Percentiles rank a stretch among this genome's conserved stretches.
Evolutionary conservation across 2,888 invertebrate genomes (phyloP).

Genomic region (Amphipyra tragopoginis): DNA sequence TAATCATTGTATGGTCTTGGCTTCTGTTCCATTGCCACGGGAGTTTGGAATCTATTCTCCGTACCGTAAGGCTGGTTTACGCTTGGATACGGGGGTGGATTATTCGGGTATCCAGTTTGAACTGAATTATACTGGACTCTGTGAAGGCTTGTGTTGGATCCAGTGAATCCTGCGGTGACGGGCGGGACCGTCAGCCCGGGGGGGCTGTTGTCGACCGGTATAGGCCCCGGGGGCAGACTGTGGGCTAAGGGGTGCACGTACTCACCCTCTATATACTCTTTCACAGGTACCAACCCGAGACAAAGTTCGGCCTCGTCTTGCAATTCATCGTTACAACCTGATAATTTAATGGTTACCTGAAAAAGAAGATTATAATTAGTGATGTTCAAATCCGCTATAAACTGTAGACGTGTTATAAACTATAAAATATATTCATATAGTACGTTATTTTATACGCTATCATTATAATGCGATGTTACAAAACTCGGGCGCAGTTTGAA

Average conservation of each 20-base stretch:
- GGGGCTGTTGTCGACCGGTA: slow-evolving; percentile 57
- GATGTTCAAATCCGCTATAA: too few species aligned
- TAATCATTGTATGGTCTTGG: slow-evolving; percentile 20
- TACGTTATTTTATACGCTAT: too few species aligned
- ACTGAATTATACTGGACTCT: slow-evolving; percentile 14
- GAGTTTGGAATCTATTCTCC: slow-evolving; percentile 18
- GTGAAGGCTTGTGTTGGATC: slow-evolving; percentile 36
- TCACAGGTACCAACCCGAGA: slow-evolving; percentile 74
- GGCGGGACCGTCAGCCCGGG: slow-evolving; percentile 23
- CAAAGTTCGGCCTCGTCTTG: slow-evolving; percentile 74
- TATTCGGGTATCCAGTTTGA: slow-evolving; percentile 22
- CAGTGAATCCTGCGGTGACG: slow-evolving; percentile 6
- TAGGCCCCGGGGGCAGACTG: slow-evolving; percentile 67
- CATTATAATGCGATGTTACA: too few species aligned
- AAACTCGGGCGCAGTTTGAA: too few species aligned
- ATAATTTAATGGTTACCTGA: slow-evolving; percentile 73
- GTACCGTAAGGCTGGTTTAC: neutral
- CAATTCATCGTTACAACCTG: slow-evolving; percentile 76
- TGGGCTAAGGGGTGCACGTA: slow-evolving; percentile 72
- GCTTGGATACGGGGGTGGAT: slow-evolving; percentile 43
- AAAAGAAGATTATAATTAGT: too few species aligned
- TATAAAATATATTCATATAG: too few species aligned
- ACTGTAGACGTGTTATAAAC: too few species aligned
- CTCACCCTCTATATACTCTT: slow-evolving; percentile 44
- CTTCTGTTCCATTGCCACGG: slow-evolving; percentile 29